A percentile compares a stretch with the other conserved stretches of the same genome.
These are phyloP conservation scores for Phenganax marumi DNA, from an alignment of 92 coral and sea anemone species.

Conservation along the genomic window DNA sequence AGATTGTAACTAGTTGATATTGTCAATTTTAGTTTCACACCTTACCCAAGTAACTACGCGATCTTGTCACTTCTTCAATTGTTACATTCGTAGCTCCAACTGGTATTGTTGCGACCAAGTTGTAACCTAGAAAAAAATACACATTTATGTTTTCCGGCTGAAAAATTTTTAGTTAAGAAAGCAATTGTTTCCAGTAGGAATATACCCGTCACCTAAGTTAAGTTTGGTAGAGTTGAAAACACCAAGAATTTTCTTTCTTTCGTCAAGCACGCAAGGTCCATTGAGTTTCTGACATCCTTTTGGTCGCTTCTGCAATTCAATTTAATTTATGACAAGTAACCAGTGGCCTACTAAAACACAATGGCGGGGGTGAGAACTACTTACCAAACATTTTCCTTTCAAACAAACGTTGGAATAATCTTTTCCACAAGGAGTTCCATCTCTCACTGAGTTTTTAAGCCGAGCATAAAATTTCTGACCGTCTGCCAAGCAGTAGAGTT, in stretches of 20 bases:
- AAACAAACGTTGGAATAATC: constrained; percentile 79
- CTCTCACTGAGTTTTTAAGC: constrained; percentile 71
- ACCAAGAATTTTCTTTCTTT: constrained; percentile 33
- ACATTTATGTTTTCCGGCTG: neutral
- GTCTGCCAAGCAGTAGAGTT: constrained; percentile 87
- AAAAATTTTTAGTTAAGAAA: neutral
- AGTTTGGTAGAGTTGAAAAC: constrained; percentile 31
- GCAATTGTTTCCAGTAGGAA: neutral
- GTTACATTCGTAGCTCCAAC: constrained; percentile 88
- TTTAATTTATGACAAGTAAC: too few relatives aligned
- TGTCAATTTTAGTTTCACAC: neutral
- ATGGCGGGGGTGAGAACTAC: neutral
- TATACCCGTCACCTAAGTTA: neutral
- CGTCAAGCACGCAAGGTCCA: constrained; percentile 31
- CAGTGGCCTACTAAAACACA: neutral
- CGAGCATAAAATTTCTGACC: constrained; percentile 90
- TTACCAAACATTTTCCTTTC: constrained; percentile 87
- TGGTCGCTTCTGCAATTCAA: constrained; percentile 24
- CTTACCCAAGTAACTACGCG: constrained; percentile 82
- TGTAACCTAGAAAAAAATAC: constrained; percentile 63
- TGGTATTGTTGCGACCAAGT: constrained; percentile 90
- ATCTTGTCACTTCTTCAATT: constrained; percentile 75
- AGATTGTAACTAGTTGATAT: neutral
- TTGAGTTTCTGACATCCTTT: constrained; percentile 16
- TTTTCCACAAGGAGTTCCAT: constrained; percentile 91